Base-by-base conservation (phyloP, 2,888 invertebrate genomes). In the Eudasyphora cyanicolor region DNA sequence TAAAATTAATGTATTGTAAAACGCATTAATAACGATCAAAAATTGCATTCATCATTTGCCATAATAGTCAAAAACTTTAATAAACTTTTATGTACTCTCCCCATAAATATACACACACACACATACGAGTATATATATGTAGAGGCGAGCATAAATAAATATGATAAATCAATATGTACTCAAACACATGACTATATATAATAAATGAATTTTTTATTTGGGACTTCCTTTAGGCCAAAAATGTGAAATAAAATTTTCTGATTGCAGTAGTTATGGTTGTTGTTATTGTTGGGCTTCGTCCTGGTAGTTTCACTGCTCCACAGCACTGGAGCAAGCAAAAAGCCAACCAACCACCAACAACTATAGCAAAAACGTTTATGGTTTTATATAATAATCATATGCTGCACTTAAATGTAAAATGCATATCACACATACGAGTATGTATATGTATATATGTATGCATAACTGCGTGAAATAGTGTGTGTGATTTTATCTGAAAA, bases 41-140 rank as follows among this genome's bases (percentile, higher is more conserved):
- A 67, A 24, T 21, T 42, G 12, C 24, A 67, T 67, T 42, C 67
- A 42, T 67, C 67, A 67, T 42, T 64, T 51, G 64, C 64, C 42
- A 42, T 42, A 10, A 60, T 17, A 27, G 57, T 27, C 24, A 14
- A 57, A n/a, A n/a, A 57, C 14, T 24, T 57, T 57, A 57, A 57
- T 57, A 57, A 24, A 57, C 27, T 57, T 57, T 24, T 27, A 57
- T 57, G 57, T 5, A 14, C 14, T 32, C 45, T 32, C 45, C 21
- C 17, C 75, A 49, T 54, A 54, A 51, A 76, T 17, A 73, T 77
- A 49, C 76, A 64, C 54, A 79, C 27, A 73, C 77, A 71, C 17
- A 69, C 21, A 60, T 57, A 67, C 24, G 21, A 12, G 4, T 12
- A 51, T 51, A 51, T 51, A 19, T 51, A 21, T 51, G 74, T 71